A percentile compares a stretch with the other conserved stretches of the same genome.
These are phyloP conservation scores for Siderastrea radians DNA, from an alignment of 92 coral and sea anemone species.

Conservation along the genomic window DNA sequence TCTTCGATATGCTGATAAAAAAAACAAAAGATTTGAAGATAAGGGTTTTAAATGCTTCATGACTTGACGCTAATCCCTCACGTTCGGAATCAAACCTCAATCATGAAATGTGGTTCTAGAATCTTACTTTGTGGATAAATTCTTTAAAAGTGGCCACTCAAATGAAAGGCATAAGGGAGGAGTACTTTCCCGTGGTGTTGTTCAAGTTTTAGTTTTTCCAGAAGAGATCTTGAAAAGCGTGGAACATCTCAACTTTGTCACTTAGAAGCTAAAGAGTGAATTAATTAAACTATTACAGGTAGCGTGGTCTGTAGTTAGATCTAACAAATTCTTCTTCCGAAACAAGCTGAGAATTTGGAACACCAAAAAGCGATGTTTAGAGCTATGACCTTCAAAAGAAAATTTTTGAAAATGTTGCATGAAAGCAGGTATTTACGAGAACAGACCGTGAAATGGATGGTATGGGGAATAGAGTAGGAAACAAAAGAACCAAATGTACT, in stretches of 20 bases:
- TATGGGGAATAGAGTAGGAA: constrained; percentile 8
- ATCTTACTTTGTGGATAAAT: not conserved
- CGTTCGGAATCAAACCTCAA: not conserved
- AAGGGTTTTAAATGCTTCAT: not conserved
- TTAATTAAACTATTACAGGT: not conserved
- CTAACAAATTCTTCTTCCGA: not conserved
- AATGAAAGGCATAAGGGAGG: not conserved
- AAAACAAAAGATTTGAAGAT: constrained; percentile 20
- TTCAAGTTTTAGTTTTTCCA: not conserved
- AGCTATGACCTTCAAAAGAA: not conserved
- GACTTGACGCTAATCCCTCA: not conserved
- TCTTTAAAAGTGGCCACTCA: not conserved
- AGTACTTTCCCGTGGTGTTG: not conserved
- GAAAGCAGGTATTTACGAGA: not conserved
- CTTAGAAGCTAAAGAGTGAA: not conserved
- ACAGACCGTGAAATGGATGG: constrained; percentile 5
- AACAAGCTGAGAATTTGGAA: not conserved
- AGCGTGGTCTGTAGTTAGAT: constrained; percentile 6
- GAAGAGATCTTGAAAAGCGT: not conserved
- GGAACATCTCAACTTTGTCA: not conserved
- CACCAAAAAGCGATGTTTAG: no score
- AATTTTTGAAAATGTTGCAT: not conserved
- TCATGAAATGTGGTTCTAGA: not conserved
- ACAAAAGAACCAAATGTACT: constrained; percentile 27
- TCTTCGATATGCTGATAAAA: constrained; percentile 21